Conservation (phyloP, 2,797 vertebrate genomes). For the Sylvia borin region DNA sequence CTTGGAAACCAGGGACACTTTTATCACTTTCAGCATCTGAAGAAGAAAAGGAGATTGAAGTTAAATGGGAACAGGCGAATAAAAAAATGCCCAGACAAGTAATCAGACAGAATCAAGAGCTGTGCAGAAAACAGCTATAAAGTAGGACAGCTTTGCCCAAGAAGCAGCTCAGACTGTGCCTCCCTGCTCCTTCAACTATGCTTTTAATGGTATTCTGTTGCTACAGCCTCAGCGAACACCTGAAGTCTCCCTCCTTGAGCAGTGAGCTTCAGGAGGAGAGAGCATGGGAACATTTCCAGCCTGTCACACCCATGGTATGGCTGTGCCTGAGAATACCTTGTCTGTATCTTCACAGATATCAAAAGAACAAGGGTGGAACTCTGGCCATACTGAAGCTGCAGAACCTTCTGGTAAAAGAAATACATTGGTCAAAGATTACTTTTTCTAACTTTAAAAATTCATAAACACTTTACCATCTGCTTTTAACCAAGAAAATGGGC, state of each 20-base stretch:
- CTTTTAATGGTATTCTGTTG: not conserved
- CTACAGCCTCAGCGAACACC: not conserved
- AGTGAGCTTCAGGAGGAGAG: not conserved
- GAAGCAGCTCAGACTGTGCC: not conserved
- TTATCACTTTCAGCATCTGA: not conserved
- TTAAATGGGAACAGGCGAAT: not conserved
- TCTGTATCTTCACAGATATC: not conserved
- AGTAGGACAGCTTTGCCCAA: not conserved
- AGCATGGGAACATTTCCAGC: not conserved
- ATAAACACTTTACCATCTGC: not conserved
- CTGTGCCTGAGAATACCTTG: not conserved
- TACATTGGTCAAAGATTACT: not conserved
- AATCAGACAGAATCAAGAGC: not conserved
- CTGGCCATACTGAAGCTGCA: not conserved
- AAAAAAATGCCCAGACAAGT: fast-evolving
- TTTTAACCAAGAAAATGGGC: not conserved
- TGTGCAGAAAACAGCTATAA: not conserved
- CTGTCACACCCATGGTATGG: fast-evolving
- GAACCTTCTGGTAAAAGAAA: not conserved
- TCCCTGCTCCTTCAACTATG: not conserved
- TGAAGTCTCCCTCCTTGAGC: not conserved
- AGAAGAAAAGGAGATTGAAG: not conserved
- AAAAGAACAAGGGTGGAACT: not conserved
- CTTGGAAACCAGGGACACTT: not conserved
- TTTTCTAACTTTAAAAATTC: not conserved